Percentiles rank a stretch among this genome's conserved stretches.
phyloP scores from a whole-genome alignment of 35 echinoderm and acorn worm genomes.

The Lytechinus variegatus region DNA sequence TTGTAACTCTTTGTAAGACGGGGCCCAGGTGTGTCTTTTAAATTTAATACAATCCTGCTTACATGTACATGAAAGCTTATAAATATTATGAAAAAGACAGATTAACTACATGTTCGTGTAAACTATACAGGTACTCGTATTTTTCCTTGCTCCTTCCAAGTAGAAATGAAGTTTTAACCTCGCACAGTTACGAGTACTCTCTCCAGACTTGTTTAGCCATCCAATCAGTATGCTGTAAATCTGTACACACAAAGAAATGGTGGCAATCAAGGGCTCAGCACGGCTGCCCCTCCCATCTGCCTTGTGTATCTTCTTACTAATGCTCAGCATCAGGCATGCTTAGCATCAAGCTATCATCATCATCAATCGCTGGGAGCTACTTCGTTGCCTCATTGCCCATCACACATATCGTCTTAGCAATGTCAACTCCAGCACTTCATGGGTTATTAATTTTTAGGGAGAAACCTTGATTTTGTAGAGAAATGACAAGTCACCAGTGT shows the following conservation, averaged over 20 bases:
- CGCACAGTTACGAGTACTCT: too few species aligned
- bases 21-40: too few species aligned
- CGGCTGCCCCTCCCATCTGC: background rate
- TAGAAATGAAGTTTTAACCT: too few species aligned
- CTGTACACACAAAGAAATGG: background rate
- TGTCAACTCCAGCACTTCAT: slow-evolving; percentile 28
- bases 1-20: too few species aligned
- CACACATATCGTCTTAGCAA: background rate
- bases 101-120: too few species aligned
- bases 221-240: background rate
- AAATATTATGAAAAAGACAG: too few species aligned
- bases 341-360: background rate
- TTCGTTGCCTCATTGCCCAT: slow-evolving; percentile 2
- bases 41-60: too few species aligned
- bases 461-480: background rate
- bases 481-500: background rate
- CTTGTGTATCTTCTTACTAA: background rate
- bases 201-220: too few species aligned
- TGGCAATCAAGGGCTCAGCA: background rate
- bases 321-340: background rate
- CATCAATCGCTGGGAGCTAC: background rate
- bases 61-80: too few species aligned
- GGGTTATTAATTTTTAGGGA: background rate
- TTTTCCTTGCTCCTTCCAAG: too few species aligned
- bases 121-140: too few species aligned